Base-by-base conservation (phyloP, 2,797 vertebrate species). In the Gadopsis bispinosus region DNA sequence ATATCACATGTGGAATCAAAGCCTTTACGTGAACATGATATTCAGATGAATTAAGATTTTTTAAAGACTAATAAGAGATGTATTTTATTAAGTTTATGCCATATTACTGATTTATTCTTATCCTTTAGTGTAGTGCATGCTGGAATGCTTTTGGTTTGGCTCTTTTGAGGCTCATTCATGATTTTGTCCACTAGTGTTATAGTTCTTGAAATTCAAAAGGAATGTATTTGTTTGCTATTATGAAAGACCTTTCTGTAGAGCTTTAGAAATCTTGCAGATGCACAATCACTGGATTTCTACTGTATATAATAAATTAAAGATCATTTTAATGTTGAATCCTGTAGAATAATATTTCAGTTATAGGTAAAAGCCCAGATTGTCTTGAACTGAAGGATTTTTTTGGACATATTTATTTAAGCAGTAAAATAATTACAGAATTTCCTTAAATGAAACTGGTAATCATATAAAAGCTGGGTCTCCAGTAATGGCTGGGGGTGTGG, bases 201-300 rank as follows among this genome's bases (percentile, higher is more conserved):
- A 67, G 77, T 70, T 86, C 13, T 76, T 84, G 26, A 73, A 70
- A 63, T 71, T 84, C 19, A 86, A 87, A 86, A 79, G 78, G 75
- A 89, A 89, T 84, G 58, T 72, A 58, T 81, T 83, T 47, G 67
- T 81, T 79, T 77, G 73, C 71, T 56, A 43, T 62, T 67, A 73
- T 74, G 20, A 74, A 80, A 22, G 12, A 61, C 66, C 53, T 75
- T 78, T 77, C 54, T 33, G 19, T 69, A 50, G 50, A 74, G 69
- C 31, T 66, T 63, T 74, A 51, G 39, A 43, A 43, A 71, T 35
- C 41, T 61, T 51, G 19, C 55, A 63, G 47, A 69, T 39, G 13
- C 43, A 45, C 45, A 55, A 29, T 54, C 55, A 72, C 33, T 73
- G 64, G 35, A 59, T 51, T 67, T 63, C n/a, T 66, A n/a, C 39